phyloP scores from a whole-genome alignment of 2,888 invertebrate species.

The Eudasyphora cyanicolor region DNA sequence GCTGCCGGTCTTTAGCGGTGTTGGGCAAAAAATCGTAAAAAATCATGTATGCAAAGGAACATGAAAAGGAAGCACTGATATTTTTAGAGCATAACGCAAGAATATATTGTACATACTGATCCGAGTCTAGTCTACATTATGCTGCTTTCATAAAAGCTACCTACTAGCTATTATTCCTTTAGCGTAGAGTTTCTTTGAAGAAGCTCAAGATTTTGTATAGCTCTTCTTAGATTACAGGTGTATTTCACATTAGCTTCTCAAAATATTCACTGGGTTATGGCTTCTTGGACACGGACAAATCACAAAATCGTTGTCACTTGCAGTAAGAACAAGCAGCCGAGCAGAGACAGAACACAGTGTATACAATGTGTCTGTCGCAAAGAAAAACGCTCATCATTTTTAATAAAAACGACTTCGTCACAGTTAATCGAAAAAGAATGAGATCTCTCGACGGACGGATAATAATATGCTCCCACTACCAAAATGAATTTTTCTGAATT shows the following conservation, averaged over 20 bases:
- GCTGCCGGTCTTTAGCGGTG: too few relatives aligned
- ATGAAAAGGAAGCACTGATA: too few relatives aligned
- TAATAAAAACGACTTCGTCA: slow-evolving; percentile 60
- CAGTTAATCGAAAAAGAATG: slow-evolving; percentile 47
- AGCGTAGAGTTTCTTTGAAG: too few relatives aligned
- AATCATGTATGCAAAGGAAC: too few relatives aligned
- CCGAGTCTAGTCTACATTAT: too few relatives aligned
- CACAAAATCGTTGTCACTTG: slow-evolving; percentile 22
- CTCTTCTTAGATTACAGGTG: too few relatives aligned
- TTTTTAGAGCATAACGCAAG: too few relatives aligned
- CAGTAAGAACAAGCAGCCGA: neutral
- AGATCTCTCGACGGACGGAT: slow-evolving; percentile 5
- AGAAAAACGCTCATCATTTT: slow-evolving; percentile 41
- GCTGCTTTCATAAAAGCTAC: too few relatives aligned
- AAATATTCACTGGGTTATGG: slow-evolving; percentile 6
- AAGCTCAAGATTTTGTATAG: too few relatives aligned
- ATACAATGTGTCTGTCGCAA: slow-evolving; percentile 9
- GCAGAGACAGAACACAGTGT: neutral
- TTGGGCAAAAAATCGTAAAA: too few relatives aligned
- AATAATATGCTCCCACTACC: neutral
- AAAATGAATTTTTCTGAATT: slow-evolving; percentile 12
- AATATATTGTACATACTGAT: too few relatives aligned
- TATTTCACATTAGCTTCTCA: slow-evolving; percentile 11
- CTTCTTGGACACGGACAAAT: neutral
- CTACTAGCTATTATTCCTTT: too few relatives aligned